Evolutionary conservation across 2,113 vertebrate species (phyloP).

Genomic region (Cheirogaleus medius): DNA sequence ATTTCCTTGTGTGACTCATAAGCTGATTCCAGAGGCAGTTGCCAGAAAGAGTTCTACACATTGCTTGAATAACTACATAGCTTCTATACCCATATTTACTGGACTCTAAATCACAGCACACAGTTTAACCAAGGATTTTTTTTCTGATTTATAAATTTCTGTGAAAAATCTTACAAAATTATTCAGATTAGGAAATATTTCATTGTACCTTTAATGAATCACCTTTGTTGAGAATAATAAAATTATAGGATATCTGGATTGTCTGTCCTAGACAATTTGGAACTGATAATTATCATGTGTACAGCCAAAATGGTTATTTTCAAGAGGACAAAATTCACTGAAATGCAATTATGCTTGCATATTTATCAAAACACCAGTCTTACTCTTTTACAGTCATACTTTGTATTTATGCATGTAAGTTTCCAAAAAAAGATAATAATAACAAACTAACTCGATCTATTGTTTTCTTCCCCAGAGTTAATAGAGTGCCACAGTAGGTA

Average conservation of each 20-base stretch:
- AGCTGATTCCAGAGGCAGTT: conserved; percentile 8
- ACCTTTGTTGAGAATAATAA: conserved; percentile 24
- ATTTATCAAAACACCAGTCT: conserved; percentile 10
- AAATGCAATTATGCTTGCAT: neutral
- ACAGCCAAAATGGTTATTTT: neutral
- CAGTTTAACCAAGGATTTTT: neutral
- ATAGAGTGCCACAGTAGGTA: neutral
- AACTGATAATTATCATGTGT: neutral
- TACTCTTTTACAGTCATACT: neutral
- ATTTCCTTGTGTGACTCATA: conserved; percentile 68
- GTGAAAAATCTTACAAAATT: neutral
- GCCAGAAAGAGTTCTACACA: neutral
- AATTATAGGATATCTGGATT: neutral
- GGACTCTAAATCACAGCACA: neutral
- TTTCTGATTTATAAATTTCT: conserved; percentile 36
- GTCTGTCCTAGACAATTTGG: neutral
- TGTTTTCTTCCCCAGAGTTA: neutral
- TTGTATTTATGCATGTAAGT: neutral
- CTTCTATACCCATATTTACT: conserved; percentile 20
- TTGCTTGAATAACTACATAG: neutral
- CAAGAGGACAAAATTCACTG: neutral
- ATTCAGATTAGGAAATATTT: conserved; percentile 6
- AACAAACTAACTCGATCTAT: neutral
- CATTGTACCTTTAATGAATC: conserved; percentile 11
- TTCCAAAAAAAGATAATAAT: neutral